Percentiles rank a stretch among this genome's conserved stretches.
These are phyloP conservation scores for Macroglossus sobrinus DNA, from an alignment of 2,113 vertebrate species.

Conservation along the genomic window DNA sequence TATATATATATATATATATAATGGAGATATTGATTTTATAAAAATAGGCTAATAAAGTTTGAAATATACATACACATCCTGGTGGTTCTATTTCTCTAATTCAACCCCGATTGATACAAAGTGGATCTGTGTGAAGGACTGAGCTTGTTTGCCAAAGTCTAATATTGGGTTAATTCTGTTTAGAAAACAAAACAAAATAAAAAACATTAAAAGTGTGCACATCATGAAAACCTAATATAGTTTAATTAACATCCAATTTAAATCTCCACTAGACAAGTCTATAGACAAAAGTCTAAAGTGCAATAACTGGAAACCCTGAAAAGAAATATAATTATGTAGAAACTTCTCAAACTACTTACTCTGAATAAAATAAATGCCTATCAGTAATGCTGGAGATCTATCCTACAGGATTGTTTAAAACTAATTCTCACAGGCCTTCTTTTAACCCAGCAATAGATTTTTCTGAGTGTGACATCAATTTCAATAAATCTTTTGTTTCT, in stretches of 20 bases:
- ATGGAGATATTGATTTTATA: no score
- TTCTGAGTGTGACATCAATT: background rate
- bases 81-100: background rate
- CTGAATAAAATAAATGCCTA: slow-evolving; percentile 38
- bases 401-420: background rate
- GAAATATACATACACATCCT: background rate
- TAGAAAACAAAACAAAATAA: background rate
- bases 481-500: slow-evolving; percentile 44
- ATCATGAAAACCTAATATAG: background rate
- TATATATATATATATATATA: background rate
- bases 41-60: no score
- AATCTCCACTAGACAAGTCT: background rate
- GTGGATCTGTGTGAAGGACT: background rate
- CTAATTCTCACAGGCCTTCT: background rate
- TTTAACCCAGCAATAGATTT: background rate
- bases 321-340: slow-evolving; percentile 27
- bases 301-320: background rate
- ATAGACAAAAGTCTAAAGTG: background rate
- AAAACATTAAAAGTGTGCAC: background rate
- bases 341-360: background rate
- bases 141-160: background rate
- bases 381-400: background rate
- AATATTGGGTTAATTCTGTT: background rate
- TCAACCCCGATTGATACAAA: background rate
- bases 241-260: slow-evolving; percentile 21